A percentile compares a stretch with the other conserved stretches of the same genome.
These are phyloP conservation scores for Oryzias sinensis DNA, from an alignment of 2,797 vertebrate species.

Conservation along the genomic window DNA sequence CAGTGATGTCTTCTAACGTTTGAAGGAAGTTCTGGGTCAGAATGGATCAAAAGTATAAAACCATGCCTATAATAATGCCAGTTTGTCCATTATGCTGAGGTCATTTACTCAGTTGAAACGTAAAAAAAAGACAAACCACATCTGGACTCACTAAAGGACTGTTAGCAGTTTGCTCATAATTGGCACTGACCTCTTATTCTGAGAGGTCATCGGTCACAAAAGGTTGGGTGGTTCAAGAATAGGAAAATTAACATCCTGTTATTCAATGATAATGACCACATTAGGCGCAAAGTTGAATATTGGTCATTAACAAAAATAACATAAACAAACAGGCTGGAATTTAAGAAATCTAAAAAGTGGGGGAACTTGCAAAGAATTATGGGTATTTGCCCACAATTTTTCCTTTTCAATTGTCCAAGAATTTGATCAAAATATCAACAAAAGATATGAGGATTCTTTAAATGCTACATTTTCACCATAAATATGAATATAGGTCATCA, in stretches of 20 bases:
- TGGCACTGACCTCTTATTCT: constrained; percentile 69
- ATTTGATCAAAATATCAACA: not conserved
- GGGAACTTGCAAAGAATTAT: constrained; percentile 12
- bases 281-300: constrained; percentile 68
- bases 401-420: constrained; percentile 1
- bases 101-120: constrained; percentile 36
- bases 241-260: constrained; percentile 81
- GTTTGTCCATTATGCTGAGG: constrained; percentile 27
- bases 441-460: not conserved
- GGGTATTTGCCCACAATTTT: constrained; percentile 6
- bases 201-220: constrained; percentile 71
- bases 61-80: not conserved
- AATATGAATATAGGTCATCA: constrained; percentile 1
- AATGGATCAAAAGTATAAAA: no score
- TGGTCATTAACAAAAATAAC: constrained; percentile 53
- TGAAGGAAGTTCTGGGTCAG: no score
- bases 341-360: not conserved
- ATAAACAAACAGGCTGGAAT: constrained; percentile 32
- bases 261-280: constrained; percentile 72
- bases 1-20: no score
- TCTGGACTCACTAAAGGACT: constrained; percentile 69
- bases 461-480: not conserved
- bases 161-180: constrained; percentile 74
- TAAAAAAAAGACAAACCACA: constrained; percentile 56
- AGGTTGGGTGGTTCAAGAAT: constrained; percentile 70